phyloP scores from a whole-genome alignment of 1,140 invertebrate genomes.

The Heliconius congener region DNA sequence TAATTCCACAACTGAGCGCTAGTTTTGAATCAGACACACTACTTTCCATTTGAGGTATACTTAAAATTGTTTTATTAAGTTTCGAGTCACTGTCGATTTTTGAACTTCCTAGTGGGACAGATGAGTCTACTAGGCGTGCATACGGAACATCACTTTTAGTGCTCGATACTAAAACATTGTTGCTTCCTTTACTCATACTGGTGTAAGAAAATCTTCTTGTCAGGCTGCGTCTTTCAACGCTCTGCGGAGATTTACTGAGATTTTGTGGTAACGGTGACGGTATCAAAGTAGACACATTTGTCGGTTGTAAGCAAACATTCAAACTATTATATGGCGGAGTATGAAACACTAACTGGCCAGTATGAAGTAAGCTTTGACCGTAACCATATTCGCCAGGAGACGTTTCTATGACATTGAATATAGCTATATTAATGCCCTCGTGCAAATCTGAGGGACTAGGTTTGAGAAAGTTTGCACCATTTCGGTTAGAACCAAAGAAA shows the following conservation, averaged over 20 bases:
- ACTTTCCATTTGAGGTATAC: constrained; percentile 83
- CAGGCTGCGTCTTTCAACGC: constrained; percentile 79
- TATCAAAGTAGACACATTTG: constrained; percentile 70
- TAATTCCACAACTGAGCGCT: constrained; percentile 80
- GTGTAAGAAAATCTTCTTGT: constrained; percentile 85
- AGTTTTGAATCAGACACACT: constrained; percentile 92
- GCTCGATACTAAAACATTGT: constrained; percentile 66
- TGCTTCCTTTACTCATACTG: constrained; percentile 77
- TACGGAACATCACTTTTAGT: constrained; percentile 88
- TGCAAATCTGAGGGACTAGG: constrained; percentile 89
- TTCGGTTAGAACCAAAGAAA: constrained; percentile 96
- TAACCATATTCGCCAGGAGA: constrained; percentile 88
- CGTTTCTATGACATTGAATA: constrained; percentile 78
- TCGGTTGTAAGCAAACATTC: constrained; percentile 89
- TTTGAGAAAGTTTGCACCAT: constrained; percentile 93
- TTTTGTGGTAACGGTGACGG: constrained; percentile 73
- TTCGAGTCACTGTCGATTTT: constrained; percentile 92
- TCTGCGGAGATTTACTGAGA: constrained; percentile 67
- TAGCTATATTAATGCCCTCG: constrained; percentile 91
- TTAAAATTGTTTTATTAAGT: constrained; percentile 83
- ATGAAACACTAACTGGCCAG: constrained; percentile 93
- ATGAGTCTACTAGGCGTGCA: constrained; percentile 86
- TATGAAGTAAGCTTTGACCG: constrained; percentile 95
- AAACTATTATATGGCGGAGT: constrained; percentile 92
- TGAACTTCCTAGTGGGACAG: constrained; percentile 71